phyloP scores from a whole-genome alignment of 2,888 invertebrate species.

The Metopia argyrocephala region DNA sequence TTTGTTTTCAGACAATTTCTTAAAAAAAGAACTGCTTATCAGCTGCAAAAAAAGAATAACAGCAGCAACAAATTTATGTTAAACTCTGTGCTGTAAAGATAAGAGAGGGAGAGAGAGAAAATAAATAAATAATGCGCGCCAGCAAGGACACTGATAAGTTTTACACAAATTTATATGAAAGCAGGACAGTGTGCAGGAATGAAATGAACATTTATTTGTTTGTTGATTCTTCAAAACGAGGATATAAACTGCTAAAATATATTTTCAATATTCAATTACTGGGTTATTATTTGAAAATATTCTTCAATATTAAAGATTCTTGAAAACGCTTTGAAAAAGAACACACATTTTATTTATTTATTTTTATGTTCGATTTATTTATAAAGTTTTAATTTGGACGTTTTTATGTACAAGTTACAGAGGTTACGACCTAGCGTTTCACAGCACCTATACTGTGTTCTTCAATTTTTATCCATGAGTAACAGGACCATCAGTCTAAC shows the following conservation, averaged over 20 bases:
- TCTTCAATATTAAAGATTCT: no score
- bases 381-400: no score
- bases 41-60: slow-evolving; percentile 52
- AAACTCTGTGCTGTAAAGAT: background rate
- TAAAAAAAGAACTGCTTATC: slow-evolving; percentile 47
- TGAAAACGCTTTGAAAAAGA: no score
- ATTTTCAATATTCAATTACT: no score
- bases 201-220: background rate
- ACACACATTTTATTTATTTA: no score
- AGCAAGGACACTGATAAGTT: slow-evolving; percentile 54
- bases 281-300: no score
- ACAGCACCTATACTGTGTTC: no score
- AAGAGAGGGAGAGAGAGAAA: background rate
- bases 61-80: slow-evolving; percentile 9
- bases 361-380: no score
- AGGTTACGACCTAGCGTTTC: no score
- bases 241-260: background rate
- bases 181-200: slow-evolving; percentile 17
- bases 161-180: slow-evolving; percentile 36
- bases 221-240: background rate
- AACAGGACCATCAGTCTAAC: no score
- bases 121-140: background rate
- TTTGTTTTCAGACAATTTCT: background rate
- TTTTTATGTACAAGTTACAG: no score
- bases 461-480: no score